A percentile compares a stretch with the other conserved stretches of the same genome.
Evolutionary conservation across 2,113 vertebrate genomes (phyloP).

Genomic region (Coracopsis vasa): DNA sequence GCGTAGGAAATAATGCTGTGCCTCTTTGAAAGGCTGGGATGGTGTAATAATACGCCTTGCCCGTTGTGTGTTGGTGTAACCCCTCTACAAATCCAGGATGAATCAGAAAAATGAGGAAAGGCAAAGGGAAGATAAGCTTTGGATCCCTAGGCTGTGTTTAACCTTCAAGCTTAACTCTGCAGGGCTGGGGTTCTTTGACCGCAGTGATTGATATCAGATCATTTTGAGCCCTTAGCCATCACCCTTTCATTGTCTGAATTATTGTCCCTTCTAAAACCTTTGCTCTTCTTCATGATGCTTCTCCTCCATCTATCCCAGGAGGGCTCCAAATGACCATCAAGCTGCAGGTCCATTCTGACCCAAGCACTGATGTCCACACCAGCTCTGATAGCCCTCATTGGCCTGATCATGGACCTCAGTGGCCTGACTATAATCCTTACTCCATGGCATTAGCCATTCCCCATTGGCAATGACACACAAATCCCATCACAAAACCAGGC

Average conservation of each 20-base stretch:
- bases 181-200: background rate
- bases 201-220: background rate
- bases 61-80: background rate
- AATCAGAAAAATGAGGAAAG: background rate
- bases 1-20: background rate
- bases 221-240: background rate
- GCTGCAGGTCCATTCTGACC: background rate
- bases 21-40: background rate
- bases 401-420: background rate
- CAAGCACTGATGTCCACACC: background rate
- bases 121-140: background rate
- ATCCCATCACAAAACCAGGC: background rate
- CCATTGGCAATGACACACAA: background rate
- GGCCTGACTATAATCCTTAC: background rate
- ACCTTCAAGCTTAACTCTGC: background rate
- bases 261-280: background rate
- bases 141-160: accelerated
- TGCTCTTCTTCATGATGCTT: background rate
- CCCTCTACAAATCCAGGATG: background rate
- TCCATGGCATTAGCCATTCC: background rate
- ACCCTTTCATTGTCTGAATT: background rate
- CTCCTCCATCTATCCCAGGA: background rate
- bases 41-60: background rate
- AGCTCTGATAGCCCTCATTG: background rate
- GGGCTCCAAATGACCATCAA: background rate